phyloP scores from a whole-genome alignment of 64 coral and sea anemone species.

The Montipora capricornis region DNA sequence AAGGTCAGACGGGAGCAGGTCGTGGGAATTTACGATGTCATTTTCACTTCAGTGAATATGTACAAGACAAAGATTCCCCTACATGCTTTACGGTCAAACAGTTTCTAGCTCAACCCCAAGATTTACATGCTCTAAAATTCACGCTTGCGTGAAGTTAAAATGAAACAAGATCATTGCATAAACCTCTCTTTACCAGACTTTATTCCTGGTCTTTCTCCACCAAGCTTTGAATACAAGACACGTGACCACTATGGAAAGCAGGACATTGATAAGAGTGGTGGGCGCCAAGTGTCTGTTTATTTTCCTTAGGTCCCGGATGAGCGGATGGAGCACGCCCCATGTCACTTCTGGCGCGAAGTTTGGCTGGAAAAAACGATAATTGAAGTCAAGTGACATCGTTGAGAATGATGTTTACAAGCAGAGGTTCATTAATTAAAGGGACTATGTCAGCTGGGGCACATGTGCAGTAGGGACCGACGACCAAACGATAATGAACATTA shows the following conservation, averaged over 20 bases:
- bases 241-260: constrained; percentile 66
- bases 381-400: not conserved
- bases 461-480: too few relatives aligned
- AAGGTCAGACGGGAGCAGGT: too few relatives aligned
- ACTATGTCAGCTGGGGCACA: too few relatives aligned
- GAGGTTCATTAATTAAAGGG: not conserved
- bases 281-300: constrained; percentile 25
- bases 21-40: too few relatives aligned
- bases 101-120: not conserved
- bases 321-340: constrained; percentile 62
- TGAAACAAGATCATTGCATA: not conserved
- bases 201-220: constrained; percentile 86
- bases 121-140: not conserved
- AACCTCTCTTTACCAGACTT: constrained; percentile 49
- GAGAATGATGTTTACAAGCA: not conserved
- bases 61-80: too few relatives aligned
- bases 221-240: constrained; percentile 78
- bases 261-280: constrained; percentile 73
- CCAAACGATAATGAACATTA: too few relatives aligned
- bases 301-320: constrained; percentile 53
- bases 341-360: constrained; percentile 39
- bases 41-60: too few relatives aligned
- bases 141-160: not conserved
- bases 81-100: too few relatives aligned
- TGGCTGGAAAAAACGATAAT: constrained; percentile 34